Evolutionary conservation across 2,113 vertebrate genomes (phyloP).

Genomic region (Istiophorus platypterus): DNA sequence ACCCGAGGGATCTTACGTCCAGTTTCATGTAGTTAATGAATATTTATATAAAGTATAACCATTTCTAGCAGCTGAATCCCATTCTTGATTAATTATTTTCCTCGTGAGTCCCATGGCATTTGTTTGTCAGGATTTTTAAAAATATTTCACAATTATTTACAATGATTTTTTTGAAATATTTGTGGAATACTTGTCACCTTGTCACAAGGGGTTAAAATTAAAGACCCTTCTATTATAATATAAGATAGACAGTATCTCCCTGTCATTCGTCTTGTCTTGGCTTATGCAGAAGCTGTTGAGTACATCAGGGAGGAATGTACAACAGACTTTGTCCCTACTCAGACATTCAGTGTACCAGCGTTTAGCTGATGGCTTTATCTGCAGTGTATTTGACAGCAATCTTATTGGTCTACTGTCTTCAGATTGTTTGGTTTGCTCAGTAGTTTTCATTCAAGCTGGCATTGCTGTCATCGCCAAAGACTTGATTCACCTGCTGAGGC

Average conservation of each 20-base stretch:
- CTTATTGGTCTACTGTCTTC: constrained; percentile 53
- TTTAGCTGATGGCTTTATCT: constrained; percentile 49
- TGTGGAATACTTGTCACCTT: not conserved
- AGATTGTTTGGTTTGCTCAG: constrained; percentile 27
- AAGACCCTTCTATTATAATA: not conserved
- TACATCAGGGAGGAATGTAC: constrained; percentile 8
- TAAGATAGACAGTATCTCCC: not conserved
- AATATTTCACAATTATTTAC: constrained; percentile 9
- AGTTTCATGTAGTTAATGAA: constrained; percentile 59
- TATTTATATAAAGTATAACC: constrained; percentile 58
- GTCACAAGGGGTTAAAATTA: too few species aligned
- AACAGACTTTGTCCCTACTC: constrained; percentile 12
- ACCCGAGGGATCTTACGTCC: constrained; percentile 50
- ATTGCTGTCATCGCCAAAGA: constrained; percentile 21
- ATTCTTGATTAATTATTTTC: constrained; percentile 43
- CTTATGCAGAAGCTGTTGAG: not conserved
- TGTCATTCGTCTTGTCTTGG: not conserved
- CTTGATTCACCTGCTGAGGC: constrained; percentile 41
- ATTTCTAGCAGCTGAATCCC: constrained; percentile 36
- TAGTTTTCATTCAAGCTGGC: constrained; percentile 34
- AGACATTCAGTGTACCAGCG: constrained; percentile 37
- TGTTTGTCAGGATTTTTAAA: constrained; percentile 13
- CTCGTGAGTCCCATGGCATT: constrained; percentile 9
- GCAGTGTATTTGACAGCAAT: constrained; percentile 45
- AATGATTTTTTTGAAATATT: not conserved